Conservation (phyloP, 2,113 vertebrate species). For the Hydropotes inermis region DNA sequence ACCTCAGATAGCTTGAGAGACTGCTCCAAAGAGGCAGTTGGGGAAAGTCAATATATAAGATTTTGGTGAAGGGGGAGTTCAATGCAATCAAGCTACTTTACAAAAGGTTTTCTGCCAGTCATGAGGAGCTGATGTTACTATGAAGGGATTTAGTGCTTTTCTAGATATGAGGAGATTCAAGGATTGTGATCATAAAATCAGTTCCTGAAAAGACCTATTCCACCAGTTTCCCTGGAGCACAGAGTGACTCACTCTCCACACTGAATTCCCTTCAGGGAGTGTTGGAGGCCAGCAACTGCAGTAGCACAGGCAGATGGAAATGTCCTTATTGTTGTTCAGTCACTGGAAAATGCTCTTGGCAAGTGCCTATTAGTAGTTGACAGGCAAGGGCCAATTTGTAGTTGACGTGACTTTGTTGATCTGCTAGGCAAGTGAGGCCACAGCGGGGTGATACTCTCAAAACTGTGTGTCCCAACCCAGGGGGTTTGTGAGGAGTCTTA, state of each 20-base stretch:
- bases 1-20: neutral
- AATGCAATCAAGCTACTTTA: neutral
- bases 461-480: neutral
- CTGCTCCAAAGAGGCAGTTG: neutral
- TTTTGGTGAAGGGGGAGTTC: neutral
- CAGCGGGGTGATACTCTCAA: neutral
- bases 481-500: neutral
- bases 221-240: neutral
- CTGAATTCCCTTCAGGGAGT: neutral
- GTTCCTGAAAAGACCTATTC: neutral
- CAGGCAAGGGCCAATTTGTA: neutral
- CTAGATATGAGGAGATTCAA: neutral
- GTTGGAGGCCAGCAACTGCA: neutral
- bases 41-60: neutral
- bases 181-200: neutral
- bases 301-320: neutral
- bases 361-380: neutral
- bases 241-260: neutral
- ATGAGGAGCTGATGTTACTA: neutral
- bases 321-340: neutral
- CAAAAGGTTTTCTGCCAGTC: neutral
- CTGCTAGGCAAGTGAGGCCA: neutral
- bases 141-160: neutral
- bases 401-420: neutral
- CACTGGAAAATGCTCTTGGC: neutral